phyloP scores from a whole-genome alignment of 2,113 vertebrate genomes.

The Daphoenositta chrysoptera region DNA sequence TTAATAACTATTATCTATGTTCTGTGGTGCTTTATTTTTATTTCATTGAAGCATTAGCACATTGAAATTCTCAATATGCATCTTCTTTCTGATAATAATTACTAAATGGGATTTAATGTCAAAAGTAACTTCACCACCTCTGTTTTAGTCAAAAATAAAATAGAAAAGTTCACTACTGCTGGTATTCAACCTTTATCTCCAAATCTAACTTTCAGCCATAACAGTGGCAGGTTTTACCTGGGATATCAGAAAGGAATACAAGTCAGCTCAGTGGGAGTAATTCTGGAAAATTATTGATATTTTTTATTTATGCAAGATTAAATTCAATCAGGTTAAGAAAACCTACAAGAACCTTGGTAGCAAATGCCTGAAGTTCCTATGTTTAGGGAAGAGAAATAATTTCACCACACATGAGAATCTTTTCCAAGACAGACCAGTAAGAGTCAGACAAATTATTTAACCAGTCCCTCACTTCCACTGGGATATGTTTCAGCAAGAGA shows the following conservation, averaged over 20 bases:
- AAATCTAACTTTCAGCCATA: background rate
- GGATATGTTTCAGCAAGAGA: background rate
- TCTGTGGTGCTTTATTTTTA: background rate
- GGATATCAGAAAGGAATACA: background rate
- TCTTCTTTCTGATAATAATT: background rate
- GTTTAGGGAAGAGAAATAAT: background rate
- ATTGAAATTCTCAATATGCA: background rate
- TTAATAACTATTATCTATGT: background rate
- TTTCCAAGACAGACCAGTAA: background rate
- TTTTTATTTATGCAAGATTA: background rate
- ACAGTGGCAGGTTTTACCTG: background rate
- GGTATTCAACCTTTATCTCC: background rate
- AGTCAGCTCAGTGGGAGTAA: background rate
- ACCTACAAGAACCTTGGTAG: background rate
- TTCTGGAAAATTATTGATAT: background rate
- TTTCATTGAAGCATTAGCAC: background rate
- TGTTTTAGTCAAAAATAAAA: background rate
- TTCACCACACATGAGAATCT: background rate
- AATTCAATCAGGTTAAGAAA: background rate
- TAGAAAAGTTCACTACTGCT: too few relatives aligned
- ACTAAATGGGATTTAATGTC: background rate
- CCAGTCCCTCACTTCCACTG: background rate
- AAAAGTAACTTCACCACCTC: background rate
- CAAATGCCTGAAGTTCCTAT: background rate
- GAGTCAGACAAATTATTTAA: background rate